These are phyloP conservation scores for Myotis lucifugus DNA, from an alignment of 2,113 vertebrate genomes.

Conservation along the genomic window DNA sequence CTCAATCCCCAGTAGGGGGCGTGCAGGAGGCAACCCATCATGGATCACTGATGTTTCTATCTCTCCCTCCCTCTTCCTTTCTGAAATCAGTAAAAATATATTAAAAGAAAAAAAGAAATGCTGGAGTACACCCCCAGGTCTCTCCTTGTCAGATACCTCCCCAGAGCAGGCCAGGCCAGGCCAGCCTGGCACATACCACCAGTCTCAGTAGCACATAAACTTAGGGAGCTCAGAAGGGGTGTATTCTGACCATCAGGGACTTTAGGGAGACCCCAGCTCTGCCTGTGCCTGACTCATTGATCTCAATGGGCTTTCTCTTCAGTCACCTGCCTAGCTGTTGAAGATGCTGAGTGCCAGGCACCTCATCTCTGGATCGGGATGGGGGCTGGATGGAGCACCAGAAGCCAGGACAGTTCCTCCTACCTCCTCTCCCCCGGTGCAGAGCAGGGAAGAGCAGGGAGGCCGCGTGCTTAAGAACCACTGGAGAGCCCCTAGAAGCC, in stretches of 20 bases:
- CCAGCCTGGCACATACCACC: background rate
- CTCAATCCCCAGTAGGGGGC: no score
- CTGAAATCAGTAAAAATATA: no score
- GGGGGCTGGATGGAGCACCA: background rate
- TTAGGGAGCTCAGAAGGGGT: background rate
- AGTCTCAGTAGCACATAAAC: background rate
- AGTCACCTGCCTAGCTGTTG: background rate
- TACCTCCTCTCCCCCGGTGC: no score
- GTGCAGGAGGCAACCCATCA: no score
- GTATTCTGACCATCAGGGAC: background rate
- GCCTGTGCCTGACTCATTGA: background rate
- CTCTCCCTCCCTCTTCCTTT: no score
- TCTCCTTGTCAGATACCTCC: background rate
- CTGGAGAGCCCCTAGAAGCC: no score
- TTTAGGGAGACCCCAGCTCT: background rate
- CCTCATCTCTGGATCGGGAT: background rate
- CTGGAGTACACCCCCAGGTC: background rate
- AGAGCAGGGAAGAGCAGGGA: no score
- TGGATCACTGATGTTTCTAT: no score
- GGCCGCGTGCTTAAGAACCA: no score
- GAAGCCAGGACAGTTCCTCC: no score
- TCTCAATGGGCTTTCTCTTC: background rate
- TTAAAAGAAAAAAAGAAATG: no score
- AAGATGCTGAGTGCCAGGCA: background rate
- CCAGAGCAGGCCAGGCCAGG: background rate